Evolutionary conservation across 1,140 invertebrate species (phyloP).

Genomic region (Schlechtendalia chinensis): DNA sequence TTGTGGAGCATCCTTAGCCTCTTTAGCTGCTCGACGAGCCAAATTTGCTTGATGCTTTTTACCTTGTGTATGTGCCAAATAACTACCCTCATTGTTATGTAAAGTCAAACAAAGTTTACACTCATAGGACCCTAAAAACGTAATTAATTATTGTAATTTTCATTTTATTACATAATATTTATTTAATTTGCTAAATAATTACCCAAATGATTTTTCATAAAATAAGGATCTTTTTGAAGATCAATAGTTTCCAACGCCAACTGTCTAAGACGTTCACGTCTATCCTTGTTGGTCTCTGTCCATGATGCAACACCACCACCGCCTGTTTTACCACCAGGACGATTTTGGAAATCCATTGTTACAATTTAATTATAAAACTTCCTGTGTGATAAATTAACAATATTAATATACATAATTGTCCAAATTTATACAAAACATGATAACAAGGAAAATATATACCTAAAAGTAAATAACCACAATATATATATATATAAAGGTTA

Average conservation of each 20-base stretch:
- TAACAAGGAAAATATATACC: too few species aligned
- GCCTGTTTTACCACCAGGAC: constrained; percentile 97
- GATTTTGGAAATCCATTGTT: constrained; percentile 93
- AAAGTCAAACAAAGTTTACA: constrained; percentile 98
- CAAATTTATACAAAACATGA: too few species aligned
- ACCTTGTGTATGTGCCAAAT: constrained; percentile 99
- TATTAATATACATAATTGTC: too few species aligned
- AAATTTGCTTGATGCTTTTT: constrained; percentile 99
- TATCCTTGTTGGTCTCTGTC: constrained; percentile 95
- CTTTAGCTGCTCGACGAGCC: constrained; percentile 94
- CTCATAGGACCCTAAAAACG: constrained; percentile 85
- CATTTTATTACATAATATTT: too few species aligned
- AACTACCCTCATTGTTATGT: constrained; percentile 99
- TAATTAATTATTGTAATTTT: too few species aligned
- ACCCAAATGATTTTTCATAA: constrained; percentile 98
- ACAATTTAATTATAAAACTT: constrained; percentile 2
- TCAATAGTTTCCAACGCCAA: constrained; percentile 98
- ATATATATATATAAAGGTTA: too few species aligned
- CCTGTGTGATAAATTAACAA: background rate
- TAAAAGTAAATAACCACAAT: too few species aligned
- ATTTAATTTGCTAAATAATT: constrained; percentile 34
- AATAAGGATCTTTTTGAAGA: constrained; percentile 97
- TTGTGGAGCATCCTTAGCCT: constrained; percentile 94
- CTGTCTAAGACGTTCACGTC: constrained; percentile 91
- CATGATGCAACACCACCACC: constrained; percentile 97